Percentiles rank a stretch among this genome's conserved stretches.
Evolutionary conservation across 2,888 invertebrate genomes (phyloP).

Genomic region (Limnephilus lunatus): DNA sequence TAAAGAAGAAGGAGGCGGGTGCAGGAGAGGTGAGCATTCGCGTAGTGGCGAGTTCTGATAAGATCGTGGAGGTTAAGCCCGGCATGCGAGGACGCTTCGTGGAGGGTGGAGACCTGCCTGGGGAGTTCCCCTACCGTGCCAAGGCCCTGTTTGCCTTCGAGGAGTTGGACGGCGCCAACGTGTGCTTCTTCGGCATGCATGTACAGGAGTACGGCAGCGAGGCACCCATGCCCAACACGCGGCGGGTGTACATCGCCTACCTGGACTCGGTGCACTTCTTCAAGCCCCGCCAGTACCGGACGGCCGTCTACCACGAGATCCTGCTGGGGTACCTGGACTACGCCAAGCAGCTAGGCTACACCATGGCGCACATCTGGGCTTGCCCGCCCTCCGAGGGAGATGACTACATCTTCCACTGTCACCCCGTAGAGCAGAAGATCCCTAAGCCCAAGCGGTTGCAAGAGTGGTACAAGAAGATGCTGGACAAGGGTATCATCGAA

Average conservation of each 20-base stretch:
- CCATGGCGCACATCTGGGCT: slow-evolving; percentile 99
- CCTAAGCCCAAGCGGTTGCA: slow-evolving; percentile 99
- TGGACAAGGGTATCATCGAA: slow-evolving; percentile 99
- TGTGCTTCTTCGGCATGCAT: slow-evolving; percentile 99
- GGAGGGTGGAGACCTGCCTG: slow-evolving; percentile 89
- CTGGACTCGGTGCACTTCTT: slow-evolving; percentile 99
- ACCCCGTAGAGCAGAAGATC: slow-evolving; percentile 99
- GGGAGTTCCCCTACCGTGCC: slow-evolving; percentile 97
- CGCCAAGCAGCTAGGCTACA: slow-evolving; percentile 97
- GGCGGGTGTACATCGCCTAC: slow-evolving; percentile 99
- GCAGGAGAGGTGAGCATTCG: slow-evolving; percentile 98
- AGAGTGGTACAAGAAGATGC: slow-evolving; percentile 99
- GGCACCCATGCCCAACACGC: slow-evolving; percentile 94
- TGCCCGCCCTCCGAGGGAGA: slow-evolving; percentile 99
- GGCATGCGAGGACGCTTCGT: slow-evolving; percentile 96
- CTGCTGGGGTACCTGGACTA: slow-evolving; percentile 99
- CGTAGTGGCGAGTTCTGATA: slow-evolving; percentile 98
- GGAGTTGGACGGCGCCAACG: slow-evolving; percentile 98
- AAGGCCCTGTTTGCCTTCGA: slow-evolving; percentile 99
- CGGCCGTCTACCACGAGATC: slow-evolving; percentile 99
- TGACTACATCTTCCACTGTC: slow-evolving; percentile 99
- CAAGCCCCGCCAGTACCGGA: slow-evolving; percentile 96
- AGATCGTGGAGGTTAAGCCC: slow-evolving; percentile 99
- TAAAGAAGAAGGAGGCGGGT: slow-evolving; percentile 97
- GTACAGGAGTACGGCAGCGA: slow-evolving; percentile 99